Conservation (phyloP, 2,888 invertebrate species). For the Eumacrocentrus americanus region DNA sequence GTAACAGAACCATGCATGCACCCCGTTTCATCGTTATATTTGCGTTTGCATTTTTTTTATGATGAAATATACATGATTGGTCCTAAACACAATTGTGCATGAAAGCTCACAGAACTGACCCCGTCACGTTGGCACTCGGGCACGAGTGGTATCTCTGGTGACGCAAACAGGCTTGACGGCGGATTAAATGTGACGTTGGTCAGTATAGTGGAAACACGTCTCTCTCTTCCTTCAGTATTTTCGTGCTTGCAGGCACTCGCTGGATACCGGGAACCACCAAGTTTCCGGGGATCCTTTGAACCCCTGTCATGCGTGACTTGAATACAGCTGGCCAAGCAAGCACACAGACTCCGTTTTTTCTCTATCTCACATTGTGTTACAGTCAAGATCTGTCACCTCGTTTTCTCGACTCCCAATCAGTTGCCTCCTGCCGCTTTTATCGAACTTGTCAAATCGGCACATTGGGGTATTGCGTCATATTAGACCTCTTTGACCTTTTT, state of each 20-base stretch:
- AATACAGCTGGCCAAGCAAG: neutral
- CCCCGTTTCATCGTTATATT: neutral
- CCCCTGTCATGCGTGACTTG: slow-evolving; percentile 6
- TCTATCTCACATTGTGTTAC: neutral
- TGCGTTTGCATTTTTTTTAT: neutral
- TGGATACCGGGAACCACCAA: neutral
- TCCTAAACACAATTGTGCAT: neutral
- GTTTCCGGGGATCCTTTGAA: slow-evolving; percentile 16
- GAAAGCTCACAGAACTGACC: neutral
- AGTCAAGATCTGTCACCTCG: too few species aligned
- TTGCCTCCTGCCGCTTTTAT: too few species aligned
- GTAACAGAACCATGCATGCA: slow-evolving; percentile 17
- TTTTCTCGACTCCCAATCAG: too few species aligned
- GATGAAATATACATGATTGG: neutral
- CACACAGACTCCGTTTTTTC: neutral
- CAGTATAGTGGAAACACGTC: neutral
- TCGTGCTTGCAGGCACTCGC: neutral
- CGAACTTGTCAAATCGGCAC: too few species aligned
- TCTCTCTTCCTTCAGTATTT: neutral
- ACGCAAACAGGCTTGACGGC: neutral
- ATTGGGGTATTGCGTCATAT: too few species aligned
- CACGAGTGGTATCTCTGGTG: neutral
- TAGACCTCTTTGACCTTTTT: too few species aligned
- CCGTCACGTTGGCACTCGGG: neutral
- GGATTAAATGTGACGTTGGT: slow-evolving; percentile 7